Conservation (phyloP, 2,797 vertebrate genomes). For the Prunella strophiata region DNA sequence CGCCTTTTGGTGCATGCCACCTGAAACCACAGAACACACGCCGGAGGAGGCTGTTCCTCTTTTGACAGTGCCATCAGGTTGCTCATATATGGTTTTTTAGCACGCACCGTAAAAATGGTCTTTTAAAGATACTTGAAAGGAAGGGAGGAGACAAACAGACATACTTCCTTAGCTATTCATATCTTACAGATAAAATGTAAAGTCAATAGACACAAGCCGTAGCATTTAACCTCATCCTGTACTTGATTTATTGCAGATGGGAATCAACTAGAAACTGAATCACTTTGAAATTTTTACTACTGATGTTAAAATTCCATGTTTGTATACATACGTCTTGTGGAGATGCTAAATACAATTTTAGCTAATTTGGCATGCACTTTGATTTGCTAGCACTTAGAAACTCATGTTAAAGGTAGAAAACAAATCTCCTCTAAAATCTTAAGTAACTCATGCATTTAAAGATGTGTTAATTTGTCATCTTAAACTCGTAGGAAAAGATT, state of each 20-base stretch:
- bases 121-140: slow-evolving; percentile 78
- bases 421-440: slow-evolving; percentile 29
- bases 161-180: slow-evolving; percentile 78
- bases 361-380: slow-evolving; percentile 46
- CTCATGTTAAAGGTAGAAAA: slow-evolving; percentile 16
- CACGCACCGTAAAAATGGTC: slow-evolving; percentile 76
- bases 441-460: slow-evolving; percentile 12
- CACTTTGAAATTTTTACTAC: slow-evolving; percentile 78
- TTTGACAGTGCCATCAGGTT: slow-evolving; percentile 56
- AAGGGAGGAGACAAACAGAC: slow-evolving; percentile 73
- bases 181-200: slow-evolving; percentile 84
- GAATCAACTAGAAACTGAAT: slow-evolving; percentile 82
- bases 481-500: background rate
- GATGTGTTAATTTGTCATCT: slow-evolving; percentile 28
- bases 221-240: slow-evolving; percentile 84
- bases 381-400: slow-evolving; percentile 28
- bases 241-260: slow-evolving; percentile 90
- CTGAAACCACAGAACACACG: background rate
- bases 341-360: slow-evolving; percentile 63
- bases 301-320: slow-evolving; percentile 80
- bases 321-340: slow-evolving; percentile 53
- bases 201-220: slow-evolving; percentile 82
- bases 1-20: background rate
- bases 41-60: slow-evolving; percentile 5
- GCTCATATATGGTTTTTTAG: slow-evolving; percentile 79